Conservation (phyloP, 2,113 vertebrate genomes). For the Phylloscopus trochilus region DNA sequence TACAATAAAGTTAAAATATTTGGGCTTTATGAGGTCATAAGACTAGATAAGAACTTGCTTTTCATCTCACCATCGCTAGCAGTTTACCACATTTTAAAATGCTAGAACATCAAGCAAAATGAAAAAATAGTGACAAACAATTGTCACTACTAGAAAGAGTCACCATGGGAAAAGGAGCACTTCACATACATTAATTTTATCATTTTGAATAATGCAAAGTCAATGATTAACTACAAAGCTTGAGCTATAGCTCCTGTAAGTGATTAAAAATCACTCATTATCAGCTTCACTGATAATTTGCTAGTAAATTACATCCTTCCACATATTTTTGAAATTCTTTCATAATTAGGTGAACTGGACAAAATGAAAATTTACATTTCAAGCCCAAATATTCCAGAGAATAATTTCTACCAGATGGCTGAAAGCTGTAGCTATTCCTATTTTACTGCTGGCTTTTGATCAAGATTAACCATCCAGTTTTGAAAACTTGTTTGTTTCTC, state of each 20-base stretch:
- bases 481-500: conserved; percentile 11
- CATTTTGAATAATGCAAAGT: not conserved
- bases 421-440: not conserved
- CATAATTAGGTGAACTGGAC: not conserved
- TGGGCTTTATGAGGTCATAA: not conserved
- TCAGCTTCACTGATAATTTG: not conserved
- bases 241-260: not conserved
- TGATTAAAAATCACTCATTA: not conserved
- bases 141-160: not conserved
- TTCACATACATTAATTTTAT: not conserved
- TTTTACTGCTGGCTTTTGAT: not conserved
- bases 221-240: not conserved
- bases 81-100: not conserved
- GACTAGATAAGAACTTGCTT: not conserved
- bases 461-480: conserved; percentile 27
- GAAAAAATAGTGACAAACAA: not conserved
- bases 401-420: not conserved
- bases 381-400: not conserved
- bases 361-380: not conserved
- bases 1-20: not conserved
- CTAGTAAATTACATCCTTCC: not conserved
- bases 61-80: not conserved
- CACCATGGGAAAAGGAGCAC: not conserved
- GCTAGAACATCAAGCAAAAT: not conserved
- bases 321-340: not conserved